phyloP scores from a whole-genome alignment of 92 coral and sea anemone species.

The Galaxea fascicularis region DNA sequence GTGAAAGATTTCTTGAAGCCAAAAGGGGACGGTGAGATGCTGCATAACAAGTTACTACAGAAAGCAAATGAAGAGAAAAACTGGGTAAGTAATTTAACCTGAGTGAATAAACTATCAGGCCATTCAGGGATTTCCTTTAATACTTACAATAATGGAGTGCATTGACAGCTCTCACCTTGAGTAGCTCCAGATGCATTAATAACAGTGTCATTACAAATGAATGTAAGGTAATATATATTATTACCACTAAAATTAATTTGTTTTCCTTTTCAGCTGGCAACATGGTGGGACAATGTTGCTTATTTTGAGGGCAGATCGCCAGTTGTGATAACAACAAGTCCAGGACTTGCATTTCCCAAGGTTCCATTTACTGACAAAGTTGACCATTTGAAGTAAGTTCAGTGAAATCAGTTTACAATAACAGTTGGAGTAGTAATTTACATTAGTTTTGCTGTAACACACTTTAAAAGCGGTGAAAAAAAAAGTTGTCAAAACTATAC shows the following conservation, averaged over 20 bases:
- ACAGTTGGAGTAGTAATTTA: background rate
- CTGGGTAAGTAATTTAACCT: constrained; percentile 73
- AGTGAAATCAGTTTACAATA: background rate
- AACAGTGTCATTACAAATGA: no score
- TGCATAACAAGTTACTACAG: constrained; percentile 85
- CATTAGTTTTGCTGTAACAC: background rate
- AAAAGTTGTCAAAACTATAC: no score
- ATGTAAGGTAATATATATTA: no score
- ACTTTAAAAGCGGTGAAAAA: no score
- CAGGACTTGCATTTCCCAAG: constrained; percentile 92
- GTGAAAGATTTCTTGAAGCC: constrained; percentile 89
- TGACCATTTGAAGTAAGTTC: constrained; percentile 73
- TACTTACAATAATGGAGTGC: no score
- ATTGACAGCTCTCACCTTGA: no score
- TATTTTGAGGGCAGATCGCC: constrained; percentile 90
- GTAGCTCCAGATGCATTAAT: no score
- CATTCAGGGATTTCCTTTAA: background rate
- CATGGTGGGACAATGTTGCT: constrained; percentile 97
- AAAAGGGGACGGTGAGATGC: constrained; percentile 85
- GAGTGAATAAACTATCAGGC: background rate
- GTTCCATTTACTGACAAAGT: constrained; percentile 72
- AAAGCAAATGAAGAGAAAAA: constrained; percentile 79
- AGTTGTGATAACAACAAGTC: constrained; percentile 85
- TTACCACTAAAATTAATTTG: no score
- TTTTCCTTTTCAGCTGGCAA: constrained; percentile 72